Base-by-base conservation (phyloP, 2,888 invertebrate genomes). In the Iphiclides podalirius region DNA sequence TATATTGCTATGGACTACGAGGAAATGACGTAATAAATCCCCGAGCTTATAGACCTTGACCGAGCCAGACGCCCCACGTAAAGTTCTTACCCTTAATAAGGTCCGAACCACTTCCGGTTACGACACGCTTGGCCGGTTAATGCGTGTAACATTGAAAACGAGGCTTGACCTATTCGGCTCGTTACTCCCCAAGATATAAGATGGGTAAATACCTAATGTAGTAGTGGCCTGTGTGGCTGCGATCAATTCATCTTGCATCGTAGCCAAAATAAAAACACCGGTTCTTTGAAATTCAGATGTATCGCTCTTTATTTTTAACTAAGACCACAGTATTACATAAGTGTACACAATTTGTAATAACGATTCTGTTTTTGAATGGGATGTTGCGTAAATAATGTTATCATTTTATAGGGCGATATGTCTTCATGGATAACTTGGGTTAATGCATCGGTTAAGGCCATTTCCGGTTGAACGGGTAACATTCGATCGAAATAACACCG, bases 71-170 rank as follows among this genome's bases (percentile, higher is more conserved):
- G 57, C 67, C 70, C 69, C 69, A 59, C 72, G 72, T 75, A 72
- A 73, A 76, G 77, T 75, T 74, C 66, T 54, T 53, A 52, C 16
- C 28, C 17, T n/a, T 40, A 52, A 39, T 45, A 43, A 44, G 43
- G 39, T 20, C 14, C 40, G 40, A 7, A 37, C 36, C 13, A 38
- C 57, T 59, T 63, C 61, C 64, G 52, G 61, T 52, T 52, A 38
- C 52, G 64, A 66, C 68, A 75, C 75, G 75, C 80, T 72, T 67
- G 66, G 72, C 55, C 61, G 61, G 60, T 58, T 64, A 70, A 72
- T 66, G 71, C 75, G 73, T 78, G 68, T 72, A 78, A 72, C 82
- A 81, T 84, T 81, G 8, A 8, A 81, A 79, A 67, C 55, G 52
- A 61, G 63, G 58, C 61, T 65, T 64, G 64, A 63, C 70, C 63